A percentile compares a stretch with the other conserved stretches of the same genome.
Conservation (phyloP, 1,140 invertebrate species). For the Drosophila nikananu region DNA sequence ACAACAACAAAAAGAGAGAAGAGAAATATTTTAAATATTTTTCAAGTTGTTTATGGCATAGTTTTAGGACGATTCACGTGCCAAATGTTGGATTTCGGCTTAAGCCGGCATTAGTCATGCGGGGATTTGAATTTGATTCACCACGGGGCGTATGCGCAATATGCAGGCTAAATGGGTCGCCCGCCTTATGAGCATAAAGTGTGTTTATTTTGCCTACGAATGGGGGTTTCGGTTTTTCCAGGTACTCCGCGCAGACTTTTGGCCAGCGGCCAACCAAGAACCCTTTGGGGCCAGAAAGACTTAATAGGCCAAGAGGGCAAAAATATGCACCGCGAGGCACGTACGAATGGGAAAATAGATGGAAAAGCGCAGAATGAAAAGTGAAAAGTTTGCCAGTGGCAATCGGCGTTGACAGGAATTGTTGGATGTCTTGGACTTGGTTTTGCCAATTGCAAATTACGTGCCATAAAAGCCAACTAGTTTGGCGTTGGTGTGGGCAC, state of each 20-base stretch:
- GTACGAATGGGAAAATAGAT: constrained; percentile 43
- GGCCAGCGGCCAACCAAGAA: constrained; percentile 62
- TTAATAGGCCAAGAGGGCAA: constrained; percentile 84
- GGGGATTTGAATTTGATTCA: constrained; percentile 53
- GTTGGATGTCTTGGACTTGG: constrained; percentile 61
- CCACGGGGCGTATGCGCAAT: constrained; percentile 68
- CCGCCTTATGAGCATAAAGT: constrained; percentile 5
- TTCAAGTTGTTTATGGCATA: constrained; percentile 44
- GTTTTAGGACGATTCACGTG: constrained; percentile 70
- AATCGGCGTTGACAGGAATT: constrained; percentile 21
- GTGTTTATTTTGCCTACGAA: constrained; percentile 3
- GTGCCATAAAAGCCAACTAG: constrained; percentile 78
- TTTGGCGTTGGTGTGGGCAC: constrained; percentile 55
- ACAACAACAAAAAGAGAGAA: constrained; percentile 23
- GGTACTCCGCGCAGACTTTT: constrained; percentile 49
- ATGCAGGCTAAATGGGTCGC: constrained; percentile 70
- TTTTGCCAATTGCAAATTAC: constrained; percentile 82
- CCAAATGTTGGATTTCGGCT: constrained; percentile 58
- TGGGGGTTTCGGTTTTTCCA: constrained; percentile 59
- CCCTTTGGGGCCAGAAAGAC: constrained; percentile 46
- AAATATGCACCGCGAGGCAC: constrained; percentile 51
- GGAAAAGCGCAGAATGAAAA: constrained; percentile 83
- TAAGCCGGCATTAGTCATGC: constrained; percentile 62
- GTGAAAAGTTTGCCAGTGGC: constrained; percentile 71
- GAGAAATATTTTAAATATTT: constrained; percentile 49